Evolutionary conservation across 2,888 invertebrate genomes (phyloP), one percentile per base, ranked within the genome.

Genomic region (Uropetala carovei): DNA sequence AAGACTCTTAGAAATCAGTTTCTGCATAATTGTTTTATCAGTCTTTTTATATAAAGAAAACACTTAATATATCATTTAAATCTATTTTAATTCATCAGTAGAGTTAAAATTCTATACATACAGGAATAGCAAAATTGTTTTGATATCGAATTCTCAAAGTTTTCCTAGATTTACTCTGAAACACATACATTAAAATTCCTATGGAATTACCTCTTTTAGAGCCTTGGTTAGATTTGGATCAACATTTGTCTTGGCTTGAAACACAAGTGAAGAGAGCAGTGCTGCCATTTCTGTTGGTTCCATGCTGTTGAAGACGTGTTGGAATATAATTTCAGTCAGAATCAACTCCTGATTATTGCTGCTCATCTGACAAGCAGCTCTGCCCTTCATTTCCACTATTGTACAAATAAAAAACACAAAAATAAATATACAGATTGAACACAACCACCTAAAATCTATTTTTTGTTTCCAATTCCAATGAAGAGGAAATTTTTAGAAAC

Each of bases 201-300:
- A 43, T 43, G 43, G 86, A 92, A 92, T 93, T 93, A 96, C 96
- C 94, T 96, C 95, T 93, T 96, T 95, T 75, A 98, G 95, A 92
- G 96, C 96, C 56, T 96, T 96, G 0, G 96, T 96, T 4, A 97
- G 95, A 13, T 95, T 95, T 18, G 96, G 97, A 82, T 96, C 96
- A 2, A 96, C 95, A 92, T 97, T 96, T 0, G 96, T 97, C 94
- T 97, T 97, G 92, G 97, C 97, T 95, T 99, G 98, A 95, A 98
- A 99, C 81, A 99, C 99, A 93, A 99, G 96, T 92, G 98, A 97
- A 0, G 99, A 99, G 81, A 99, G 95, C 81, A 99, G 95, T 0
- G 99, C 99, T 0, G 99, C 99, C 85, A 99, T 99, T 95, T 99
- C 99, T 0, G 98, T 97, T 0, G 99, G 98, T 93, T 97, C 96